Conservation (phyloP, 2,797 vertebrate genomes). For the Morelia viridis region DNA sequence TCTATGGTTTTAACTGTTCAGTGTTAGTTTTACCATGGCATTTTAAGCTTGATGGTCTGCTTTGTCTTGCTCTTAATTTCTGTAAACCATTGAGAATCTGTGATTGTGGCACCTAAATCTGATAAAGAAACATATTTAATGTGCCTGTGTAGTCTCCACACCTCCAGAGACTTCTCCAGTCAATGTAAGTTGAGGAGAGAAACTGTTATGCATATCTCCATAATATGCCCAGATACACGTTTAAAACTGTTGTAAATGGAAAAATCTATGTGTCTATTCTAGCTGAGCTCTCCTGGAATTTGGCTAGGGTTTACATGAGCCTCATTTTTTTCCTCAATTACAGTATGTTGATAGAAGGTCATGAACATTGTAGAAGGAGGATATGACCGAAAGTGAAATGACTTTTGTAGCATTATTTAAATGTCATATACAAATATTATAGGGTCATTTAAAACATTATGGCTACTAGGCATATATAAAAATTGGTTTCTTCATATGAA, state of each 20-base stretch:
- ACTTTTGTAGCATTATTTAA: slow-evolving; percentile 17
- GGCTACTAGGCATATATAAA: slow-evolving; percentile 9
- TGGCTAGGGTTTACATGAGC: not conserved
- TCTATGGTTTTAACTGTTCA: not conserved
- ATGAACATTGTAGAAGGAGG: not conserved
- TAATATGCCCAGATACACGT: not conserved
- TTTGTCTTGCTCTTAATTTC: not conserved
- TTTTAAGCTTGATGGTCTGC: not conserved
- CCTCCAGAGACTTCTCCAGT: not conserved
- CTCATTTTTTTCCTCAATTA: not conserved
- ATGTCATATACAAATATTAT: slow-evolving; percentile 8
- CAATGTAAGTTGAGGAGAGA: not conserved
- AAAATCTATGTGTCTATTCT: not conserved
- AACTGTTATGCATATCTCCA: not conserved
- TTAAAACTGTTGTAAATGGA: not conserved
- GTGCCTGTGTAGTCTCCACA: not conserved
- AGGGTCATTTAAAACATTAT: slow-evolving; percentile 13
- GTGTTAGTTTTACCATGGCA: not conserved
- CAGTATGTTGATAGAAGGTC: not conserved
- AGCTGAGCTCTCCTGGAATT: not conserved
- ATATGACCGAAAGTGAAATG: not conserved
- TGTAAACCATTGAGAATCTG: not conserved
- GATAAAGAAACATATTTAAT: not conserved
- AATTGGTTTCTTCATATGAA: not conserved
- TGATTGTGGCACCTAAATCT: not conserved